Base-by-base conservation (phyloP, 2,797 vertebrate genomes). In the Iguana delicatissima region DNA sequence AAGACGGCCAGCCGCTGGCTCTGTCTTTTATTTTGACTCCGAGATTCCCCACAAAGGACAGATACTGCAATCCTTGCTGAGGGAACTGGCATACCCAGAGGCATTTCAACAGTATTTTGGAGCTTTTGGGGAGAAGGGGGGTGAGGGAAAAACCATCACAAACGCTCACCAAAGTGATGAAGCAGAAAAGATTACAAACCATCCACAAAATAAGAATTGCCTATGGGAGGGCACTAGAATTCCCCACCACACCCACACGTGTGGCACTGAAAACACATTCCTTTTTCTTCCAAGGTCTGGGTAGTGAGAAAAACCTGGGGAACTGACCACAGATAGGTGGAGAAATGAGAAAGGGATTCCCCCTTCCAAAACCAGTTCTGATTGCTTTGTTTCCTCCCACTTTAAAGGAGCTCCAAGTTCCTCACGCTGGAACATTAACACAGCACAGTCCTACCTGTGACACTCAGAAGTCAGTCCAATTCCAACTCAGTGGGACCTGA, bases 11-110 rank as follows among this genome's bases (percentile, higher is more conserved):
- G 59, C 59, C 26, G 72, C 72, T 84, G 80, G 85, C 85, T 87
- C 80, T 32, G 69, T 29, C 67, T 83, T 83, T 83, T 83, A 83
- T 87, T 87, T 83, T 77, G 73, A 91, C 59, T 87, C 46, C 24
- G 64, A 77, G 86, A 83, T 84, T 91, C 86, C 72, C 67, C 18
- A 24, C 89, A 90, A 38, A 87, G 46, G 57, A 38, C 80, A 83
- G 35, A 74, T 80, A 64, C 57, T 77, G 88, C 72, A 35, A 50
- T 50, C 57, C 67, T 8, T 46, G 8, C 29, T 2, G 46, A 77
- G 46, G 29, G 46, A 57, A 38, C 73, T 57, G 73, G 35, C 59
- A 77, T 50, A 26, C 42, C 73, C 59, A 69, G 6, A 76, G 55
- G 16, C 26, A 82, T 76, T 83, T 77, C 72, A 26, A 83, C 24